Conservation (phyloP, 1,140 invertebrate species). For the Caenorhabditis latens region DNA sequence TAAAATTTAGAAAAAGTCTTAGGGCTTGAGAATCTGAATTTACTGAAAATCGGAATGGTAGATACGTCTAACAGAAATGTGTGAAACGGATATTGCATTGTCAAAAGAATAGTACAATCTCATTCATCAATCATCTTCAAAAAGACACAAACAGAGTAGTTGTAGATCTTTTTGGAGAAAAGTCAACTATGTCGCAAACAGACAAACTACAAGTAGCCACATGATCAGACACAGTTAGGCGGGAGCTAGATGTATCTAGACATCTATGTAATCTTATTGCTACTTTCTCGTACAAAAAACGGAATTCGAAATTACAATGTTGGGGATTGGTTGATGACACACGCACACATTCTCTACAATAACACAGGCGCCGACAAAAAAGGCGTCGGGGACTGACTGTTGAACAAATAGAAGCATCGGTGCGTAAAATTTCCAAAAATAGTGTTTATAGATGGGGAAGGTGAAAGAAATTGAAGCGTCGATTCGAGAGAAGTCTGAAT, state of each 20-base stretch:
- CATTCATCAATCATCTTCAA: background rate
- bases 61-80: background rate
- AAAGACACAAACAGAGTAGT: slow-evolving; percentile 7
- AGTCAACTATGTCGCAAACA: slow-evolving; percentile 19
- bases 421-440: slow-evolving; percentile 23
- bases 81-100: background rate
- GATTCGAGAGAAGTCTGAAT: background rate
- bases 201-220: background rate
- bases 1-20: background rate
- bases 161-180: background rate
- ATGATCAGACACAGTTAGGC: background rate
- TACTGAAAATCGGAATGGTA: background rate
- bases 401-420: slow-evolving; percentile 42
- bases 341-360: slow-evolving; percentile 21
- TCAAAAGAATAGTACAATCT: background rate
- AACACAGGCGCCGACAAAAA: slow-evolving; percentile 26
- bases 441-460: slow-evolving; percentile 2
- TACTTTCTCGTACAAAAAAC: background rate
- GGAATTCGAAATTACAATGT: slow-evolving; percentile 26
- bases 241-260: background rate
- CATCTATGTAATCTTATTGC: background rate
- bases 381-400: slow-evolving; percentile 28
- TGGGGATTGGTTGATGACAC: slow-evolving; percentile 5
- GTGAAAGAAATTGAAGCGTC: background rate
- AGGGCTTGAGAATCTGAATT: too few relatives aligned